Evolutionary conservation across 2,888 invertebrate species (phyloP).

Genomic region (Bembecia ichneumoniformis): DNA sequence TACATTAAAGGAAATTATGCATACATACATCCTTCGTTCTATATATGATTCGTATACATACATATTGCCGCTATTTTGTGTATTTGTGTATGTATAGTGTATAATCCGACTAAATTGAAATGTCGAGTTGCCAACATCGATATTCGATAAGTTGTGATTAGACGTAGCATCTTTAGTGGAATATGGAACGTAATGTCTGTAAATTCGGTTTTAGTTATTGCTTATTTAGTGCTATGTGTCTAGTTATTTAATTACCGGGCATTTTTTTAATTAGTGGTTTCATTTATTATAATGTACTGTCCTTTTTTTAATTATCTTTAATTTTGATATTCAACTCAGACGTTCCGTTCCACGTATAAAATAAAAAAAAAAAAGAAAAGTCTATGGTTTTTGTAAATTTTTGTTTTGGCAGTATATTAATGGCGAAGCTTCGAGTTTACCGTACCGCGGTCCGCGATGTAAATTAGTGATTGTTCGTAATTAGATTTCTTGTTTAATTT

Average conservation of each 20-base stretch:
- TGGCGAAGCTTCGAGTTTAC: too few species aligned
- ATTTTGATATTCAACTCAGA: constrained; percentile 1
- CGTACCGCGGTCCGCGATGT: too few species aligned
- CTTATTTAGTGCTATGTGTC: too few species aligned
- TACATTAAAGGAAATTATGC: constrained; percentile 28
- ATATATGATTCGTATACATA: constrained; percentile 41
- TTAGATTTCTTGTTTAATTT: too few species aligned
- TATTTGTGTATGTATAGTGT: constrained; percentile 32
- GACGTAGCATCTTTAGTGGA: constrained; percentile 22
- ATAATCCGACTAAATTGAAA: constrained; percentile 44
- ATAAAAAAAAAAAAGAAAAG: constrained; percentile 22
- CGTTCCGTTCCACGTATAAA: constrained; percentile 42
- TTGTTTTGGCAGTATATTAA: constrained; percentile 15
- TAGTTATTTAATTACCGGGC: too few species aligned
- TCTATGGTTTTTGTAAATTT: constrained; percentile 49
- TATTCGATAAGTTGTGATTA: constrained; percentile 8
- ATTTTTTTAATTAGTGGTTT: too few species aligned
- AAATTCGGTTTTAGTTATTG: too few species aligned
- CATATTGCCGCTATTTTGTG: constrained; percentile 66
- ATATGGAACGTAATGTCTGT: constrained; percentile 6
- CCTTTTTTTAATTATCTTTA: too few species aligned
- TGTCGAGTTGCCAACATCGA: not conserved
- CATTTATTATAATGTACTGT: too few species aligned
- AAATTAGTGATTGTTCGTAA: too few species aligned
- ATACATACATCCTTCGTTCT: constrained; percentile 21